A percentile compares a stretch with the other conserved stretches of the same genome.
Evolutionary conservation across 2,888 invertebrate genomes (phyloP).

Genomic region (Thelaira solivaga): DNA sequence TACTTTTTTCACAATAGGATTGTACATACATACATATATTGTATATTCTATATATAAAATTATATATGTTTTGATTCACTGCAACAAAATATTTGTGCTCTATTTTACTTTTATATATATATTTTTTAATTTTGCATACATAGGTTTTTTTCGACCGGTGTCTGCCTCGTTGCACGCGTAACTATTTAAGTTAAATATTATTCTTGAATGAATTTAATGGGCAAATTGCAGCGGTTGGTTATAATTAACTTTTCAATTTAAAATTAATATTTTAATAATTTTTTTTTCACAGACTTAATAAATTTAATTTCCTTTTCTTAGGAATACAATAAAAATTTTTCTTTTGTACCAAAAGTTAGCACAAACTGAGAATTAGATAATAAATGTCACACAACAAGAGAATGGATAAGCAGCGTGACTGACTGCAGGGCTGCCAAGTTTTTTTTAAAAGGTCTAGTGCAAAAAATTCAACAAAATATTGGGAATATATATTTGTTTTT

Average conservation of each 20-base stretch:
- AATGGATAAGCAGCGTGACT: conserved; percentile 30
- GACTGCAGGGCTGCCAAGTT: conserved; percentile 9
- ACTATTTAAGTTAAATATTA: neutral
- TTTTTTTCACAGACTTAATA: conserved; percentile 27
- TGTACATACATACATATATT: conserved; percentile 5
- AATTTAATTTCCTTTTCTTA: conserved; percentile 26
- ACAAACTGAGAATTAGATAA: conserved; percentile 44
- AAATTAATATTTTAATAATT: conserved; percentile 10
- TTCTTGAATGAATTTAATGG: neutral
- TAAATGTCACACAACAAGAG: conserved; percentile 60
- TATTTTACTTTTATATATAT: conserved; percentile 1
- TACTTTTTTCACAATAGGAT: no score
- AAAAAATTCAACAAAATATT: no score
- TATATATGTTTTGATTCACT: conserved; percentile 15
- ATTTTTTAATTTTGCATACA: conserved; percentile 14
- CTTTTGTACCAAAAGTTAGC: conserved; percentile 43
- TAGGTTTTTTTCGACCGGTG: conserved; percentile 42
- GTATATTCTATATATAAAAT: conserved; percentile 42
- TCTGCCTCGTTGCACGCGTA: conserved; percentile 39
- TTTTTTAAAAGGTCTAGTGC: neutral
- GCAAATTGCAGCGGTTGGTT: neutral
- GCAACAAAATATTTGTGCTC: conserved; percentile 31
- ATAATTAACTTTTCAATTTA: neutral
- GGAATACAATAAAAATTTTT: conserved; percentile 36
- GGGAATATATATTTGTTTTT: no score